phyloP scores from a whole-genome alignment of 2,797 vertebrate genomes.

The Crenichthys baileyi region DNA sequence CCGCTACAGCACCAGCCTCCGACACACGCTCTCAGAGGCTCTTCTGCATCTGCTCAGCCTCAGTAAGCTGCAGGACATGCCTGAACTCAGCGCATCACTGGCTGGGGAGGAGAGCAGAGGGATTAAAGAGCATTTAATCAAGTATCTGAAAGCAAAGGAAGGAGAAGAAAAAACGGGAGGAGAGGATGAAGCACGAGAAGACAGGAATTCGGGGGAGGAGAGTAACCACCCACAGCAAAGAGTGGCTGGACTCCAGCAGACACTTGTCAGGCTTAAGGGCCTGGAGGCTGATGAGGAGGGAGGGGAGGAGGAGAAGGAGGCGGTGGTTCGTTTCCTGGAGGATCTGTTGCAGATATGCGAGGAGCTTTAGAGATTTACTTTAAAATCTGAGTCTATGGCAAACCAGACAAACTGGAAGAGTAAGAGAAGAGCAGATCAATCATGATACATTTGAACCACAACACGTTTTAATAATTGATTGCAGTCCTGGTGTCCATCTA shows the following conservation, averaged over 20 bases:
- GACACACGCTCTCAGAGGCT: conserved; percentile 87
- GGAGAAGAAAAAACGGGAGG: conserved; percentile 55
- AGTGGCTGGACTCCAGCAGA: conserved; percentile 69
- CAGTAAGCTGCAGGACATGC: conserved; percentile 82
- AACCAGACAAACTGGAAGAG: background rate
- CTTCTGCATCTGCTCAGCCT: conserved; percentile 88
- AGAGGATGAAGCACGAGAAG: conserved; percentile 53
- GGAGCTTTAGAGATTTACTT: conserved; percentile 44
- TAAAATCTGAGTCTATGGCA: background rate
- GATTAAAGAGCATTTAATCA: conserved; percentile 82
- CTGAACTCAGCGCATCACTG: conserved; percentile 70
- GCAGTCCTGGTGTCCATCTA: background rate
- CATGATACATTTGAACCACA: background rate
- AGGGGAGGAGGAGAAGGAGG: conserved; percentile 48
- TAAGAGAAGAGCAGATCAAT: background rate
- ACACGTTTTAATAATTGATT: background rate
- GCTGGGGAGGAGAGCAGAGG: conserved; percentile 59
- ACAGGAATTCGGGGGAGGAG: conserved; percentile 44
- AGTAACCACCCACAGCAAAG: conserved; percentile 69
- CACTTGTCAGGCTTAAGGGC: conserved; percentile 76
- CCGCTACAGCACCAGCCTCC: conserved; percentile 92
- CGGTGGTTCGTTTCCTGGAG: conserved; percentile 79
- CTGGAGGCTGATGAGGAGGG: conserved; percentile 62
- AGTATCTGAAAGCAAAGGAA: conserved; percentile 80
- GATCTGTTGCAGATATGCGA: conserved; percentile 76